Percentiles rank a stretch among this genome's conserved stretches.
phyloP scores from a whole-genome alignment of 2,888 invertebrate species.

The Drosophila neonasuta region DNA sequence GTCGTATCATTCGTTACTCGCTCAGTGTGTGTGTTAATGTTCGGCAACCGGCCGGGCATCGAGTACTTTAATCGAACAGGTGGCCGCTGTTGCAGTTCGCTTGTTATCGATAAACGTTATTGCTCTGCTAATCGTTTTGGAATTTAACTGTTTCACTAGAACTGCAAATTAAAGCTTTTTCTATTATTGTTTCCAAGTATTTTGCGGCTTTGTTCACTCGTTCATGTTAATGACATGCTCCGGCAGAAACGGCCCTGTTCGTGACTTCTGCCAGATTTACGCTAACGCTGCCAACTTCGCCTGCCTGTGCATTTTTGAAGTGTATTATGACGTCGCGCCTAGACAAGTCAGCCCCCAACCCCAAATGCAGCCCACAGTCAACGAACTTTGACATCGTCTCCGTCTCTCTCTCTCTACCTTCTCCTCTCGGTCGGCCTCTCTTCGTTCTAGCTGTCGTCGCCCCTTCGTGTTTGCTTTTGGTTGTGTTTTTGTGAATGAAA shows the following conservation, averaged over 20 bases:
- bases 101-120: conserved; percentile 49
- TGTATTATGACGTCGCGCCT: conserved; percentile 74
- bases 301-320: conserved; percentile 72
- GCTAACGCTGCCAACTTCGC: conserved; percentile 26
- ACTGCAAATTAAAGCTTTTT: conserved; percentile 41
- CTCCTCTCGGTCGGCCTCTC: conserved; percentile 1
- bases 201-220: conserved; percentile 47
- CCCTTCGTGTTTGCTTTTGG: conserved; percentile 43
- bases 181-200: conserved; percentile 62
- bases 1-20: conserved; percentile 33
- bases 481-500: conserved; percentile 79
- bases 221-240: conserved; percentile 64
- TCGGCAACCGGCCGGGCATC: conserved; percentile 49
- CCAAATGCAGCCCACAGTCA: conserved; percentile 59
- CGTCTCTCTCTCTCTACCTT: background rate
- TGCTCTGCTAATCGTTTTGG: conserved; percentile 27
- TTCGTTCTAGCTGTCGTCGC: conserved; percentile 2
- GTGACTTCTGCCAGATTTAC: conserved; percentile 72
- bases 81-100: conserved; percentile 44
- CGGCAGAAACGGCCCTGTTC: conserved; percentile 44
- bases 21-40: conserved; percentile 1
- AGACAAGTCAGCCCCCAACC: conserved; percentile 48
- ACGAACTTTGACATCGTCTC: conserved; percentile 71
- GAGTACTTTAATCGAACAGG: conserved; percentile 69
- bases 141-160: conserved; percentile 40